phyloP scores from a whole-genome alignment of 2,113 vertebrate genomes.

The Camelus bactrianus region DNA sequence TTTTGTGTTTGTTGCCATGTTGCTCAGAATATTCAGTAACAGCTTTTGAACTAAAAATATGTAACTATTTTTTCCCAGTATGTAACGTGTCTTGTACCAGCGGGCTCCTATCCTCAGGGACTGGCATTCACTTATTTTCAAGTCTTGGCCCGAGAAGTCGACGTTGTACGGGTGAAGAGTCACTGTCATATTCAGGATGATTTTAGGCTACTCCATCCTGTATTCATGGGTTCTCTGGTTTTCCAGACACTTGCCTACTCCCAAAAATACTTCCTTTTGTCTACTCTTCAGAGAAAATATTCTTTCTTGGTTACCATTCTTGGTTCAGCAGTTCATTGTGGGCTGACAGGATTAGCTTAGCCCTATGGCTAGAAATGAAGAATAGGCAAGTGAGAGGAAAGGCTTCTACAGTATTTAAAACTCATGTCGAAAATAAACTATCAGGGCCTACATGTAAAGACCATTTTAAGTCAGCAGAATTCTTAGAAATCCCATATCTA shows the following conservation, averaged over 20 bases:
- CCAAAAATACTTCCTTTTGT: neutral
- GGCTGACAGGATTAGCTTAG: neutral
- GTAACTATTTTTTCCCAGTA: neutral
- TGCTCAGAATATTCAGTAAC: neutral
- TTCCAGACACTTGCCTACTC: neutral
- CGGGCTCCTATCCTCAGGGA: neutral
- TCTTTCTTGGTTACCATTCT: neutral
- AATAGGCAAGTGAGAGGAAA: neutral
- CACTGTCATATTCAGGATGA: neutral
- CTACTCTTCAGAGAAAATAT: neutral
- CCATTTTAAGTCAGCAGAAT: neutral
- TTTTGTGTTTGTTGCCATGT: neutral
- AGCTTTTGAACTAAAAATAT: slow-evolving; percentile 1
- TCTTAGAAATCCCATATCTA: neutral
- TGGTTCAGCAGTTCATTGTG: neutral
- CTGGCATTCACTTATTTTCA: neutral
- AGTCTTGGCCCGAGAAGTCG: neutral
- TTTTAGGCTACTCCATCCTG: neutral
- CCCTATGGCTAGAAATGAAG: neutral
- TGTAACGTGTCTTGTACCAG: neutral
- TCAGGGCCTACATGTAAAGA: neutral
- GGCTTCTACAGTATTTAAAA: neutral
- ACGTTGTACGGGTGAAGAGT: neutral
- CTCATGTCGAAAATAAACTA: neutral
- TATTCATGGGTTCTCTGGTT: neutral